Conservation (phyloP, 1,140 invertebrate genomes). For the Cepaea nemoralis region DNA sequence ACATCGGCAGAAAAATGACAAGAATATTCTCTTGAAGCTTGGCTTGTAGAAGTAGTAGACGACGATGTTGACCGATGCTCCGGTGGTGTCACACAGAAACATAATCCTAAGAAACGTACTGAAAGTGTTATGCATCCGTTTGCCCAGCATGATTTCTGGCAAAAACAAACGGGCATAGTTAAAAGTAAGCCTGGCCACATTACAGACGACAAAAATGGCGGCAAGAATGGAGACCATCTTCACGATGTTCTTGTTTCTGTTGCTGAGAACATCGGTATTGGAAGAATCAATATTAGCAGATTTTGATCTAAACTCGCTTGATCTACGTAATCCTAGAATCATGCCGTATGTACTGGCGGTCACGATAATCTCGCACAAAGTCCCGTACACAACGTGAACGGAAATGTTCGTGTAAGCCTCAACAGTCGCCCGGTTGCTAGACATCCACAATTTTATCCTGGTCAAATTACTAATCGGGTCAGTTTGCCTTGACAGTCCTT, state of each 20-base stretch:
- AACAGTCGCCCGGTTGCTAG: background rate
- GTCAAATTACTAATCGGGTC: background rate
- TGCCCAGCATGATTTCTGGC: background rate
- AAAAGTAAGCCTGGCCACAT: background rate
- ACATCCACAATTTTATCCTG: background rate
- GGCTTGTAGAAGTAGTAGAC: constrained; percentile 17
- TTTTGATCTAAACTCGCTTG: background rate
- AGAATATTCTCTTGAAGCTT: background rate
- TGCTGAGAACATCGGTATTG: background rate
- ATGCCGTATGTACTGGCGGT: background rate
- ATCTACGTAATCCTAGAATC: background rate
- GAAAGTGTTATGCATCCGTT: background rate
- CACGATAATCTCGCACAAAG: background rate
- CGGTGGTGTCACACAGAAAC: background rate
- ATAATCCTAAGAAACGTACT: background rate
- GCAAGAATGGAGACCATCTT: constrained; percentile 14
- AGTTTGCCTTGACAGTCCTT: background rate
- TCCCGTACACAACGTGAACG: background rate
- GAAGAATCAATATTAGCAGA: background rate
- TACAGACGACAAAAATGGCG: background rate
- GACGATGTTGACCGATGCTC: background rate
- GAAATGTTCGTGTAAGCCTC: background rate
- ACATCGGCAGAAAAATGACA: background rate
- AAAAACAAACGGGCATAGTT: background rate
- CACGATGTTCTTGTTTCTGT: background rate